Evolutionary conservation across 2,797 vertebrate species (phyloP).

Genomic region (Lepidocolaptes lacrymiger): DNA sequence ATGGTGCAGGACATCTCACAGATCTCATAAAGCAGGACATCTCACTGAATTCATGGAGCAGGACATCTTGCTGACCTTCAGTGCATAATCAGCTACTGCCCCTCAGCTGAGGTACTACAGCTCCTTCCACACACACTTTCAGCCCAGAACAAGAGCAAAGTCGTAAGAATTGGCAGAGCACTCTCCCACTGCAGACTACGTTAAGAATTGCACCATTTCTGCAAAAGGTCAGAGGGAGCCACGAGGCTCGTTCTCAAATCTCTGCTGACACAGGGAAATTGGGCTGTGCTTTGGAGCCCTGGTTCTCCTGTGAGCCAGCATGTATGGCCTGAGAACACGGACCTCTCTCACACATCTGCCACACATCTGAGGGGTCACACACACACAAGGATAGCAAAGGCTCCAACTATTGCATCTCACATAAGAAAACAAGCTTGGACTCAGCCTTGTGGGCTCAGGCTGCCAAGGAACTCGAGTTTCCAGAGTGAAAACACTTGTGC

Average conservation of each 20-base stretch:
- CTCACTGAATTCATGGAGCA: accelerated
- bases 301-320: accelerated
- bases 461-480: slow-evolving; percentile 11
- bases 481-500: slow-evolving; percentile 14
- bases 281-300: neutral
- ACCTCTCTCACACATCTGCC: neutral
- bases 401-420: neutral
- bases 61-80: no score
- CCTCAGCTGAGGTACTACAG: neutral
- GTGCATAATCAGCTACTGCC: neutral
- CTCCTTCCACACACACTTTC: neutral
- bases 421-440: neutral
- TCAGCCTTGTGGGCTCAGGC: neutral
- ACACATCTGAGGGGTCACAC: neutral
- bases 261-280: neutral
- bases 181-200: neutral
- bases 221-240: neutral
- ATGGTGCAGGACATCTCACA: no score
- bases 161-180: neutral
- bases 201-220: neutral
- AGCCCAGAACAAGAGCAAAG: neutral
- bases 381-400: neutral
- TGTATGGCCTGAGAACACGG: neutral
- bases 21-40: neutral
- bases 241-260: neutral